Base-by-base conservation (phyloP, 2,888 invertebrate species). In the Eupithecia abbreviata region DNA sequence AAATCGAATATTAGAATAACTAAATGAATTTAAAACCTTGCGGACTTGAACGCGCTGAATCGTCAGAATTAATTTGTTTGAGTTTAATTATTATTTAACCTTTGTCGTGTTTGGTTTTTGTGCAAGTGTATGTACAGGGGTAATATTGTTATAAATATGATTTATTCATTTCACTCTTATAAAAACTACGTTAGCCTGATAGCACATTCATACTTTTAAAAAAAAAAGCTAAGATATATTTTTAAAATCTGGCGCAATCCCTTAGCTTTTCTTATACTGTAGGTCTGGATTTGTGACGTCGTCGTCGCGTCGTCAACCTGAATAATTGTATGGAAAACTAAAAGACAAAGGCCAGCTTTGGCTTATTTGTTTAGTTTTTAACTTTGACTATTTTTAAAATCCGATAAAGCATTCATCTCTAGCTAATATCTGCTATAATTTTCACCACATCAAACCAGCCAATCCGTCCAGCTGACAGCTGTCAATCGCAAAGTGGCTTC, bases 401-500 rank as follows among this genome's bases (percentile, higher is more conserved):
- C 12, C 62, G 4, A 62, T 62, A 42, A 68, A 45, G 10, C 45
- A 4, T 45, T 18, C 2, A 45, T 43, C 6, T 43, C 2, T 15
- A 66, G 42, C n/a, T 68, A 68, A 45, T 68, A 45, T n/a, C 67
- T 43, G 45, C 77, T 80, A 76, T 82, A 80, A 79, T 80, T 81
- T 80, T 77, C 80, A 79, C 51, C 78, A 76, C 77, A 74, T 78
- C 79, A 77, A 76, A 62, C 76, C 74, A 79, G 72, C 73, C 78
- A 81, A 74, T 80, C 79, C 41, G 62, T 77, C 71, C 71, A 42
- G 0, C 68, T 76, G 79, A 55, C 77, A 78, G 71, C 80, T 79
- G 82, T 82, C 82, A 82, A 81, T 80, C 75, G 85, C 82, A 82
- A 85, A 84, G 86, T 86, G 85, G 82, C 84, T 85, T 86, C 85